Evolutionary conservation across 2,797 vertebrate genomes (phyloP), one percentile per base, ranked within the genome.

Genomic region (Tapera naevia): DNA sequence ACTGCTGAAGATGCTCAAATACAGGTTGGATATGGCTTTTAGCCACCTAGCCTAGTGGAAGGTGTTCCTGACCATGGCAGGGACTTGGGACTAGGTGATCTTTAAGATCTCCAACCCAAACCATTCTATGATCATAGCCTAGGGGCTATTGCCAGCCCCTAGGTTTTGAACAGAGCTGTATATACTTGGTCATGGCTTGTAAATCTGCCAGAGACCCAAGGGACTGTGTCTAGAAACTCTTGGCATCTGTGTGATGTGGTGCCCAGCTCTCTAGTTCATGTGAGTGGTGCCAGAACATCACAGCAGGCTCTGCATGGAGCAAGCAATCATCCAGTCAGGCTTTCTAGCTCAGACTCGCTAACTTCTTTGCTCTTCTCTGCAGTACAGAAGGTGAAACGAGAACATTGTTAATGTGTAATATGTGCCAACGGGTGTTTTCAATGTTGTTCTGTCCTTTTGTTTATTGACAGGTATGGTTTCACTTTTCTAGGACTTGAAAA

Each of bases 401-500:
- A 88, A 56, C 79, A 0, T 21, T 86, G 45, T 89, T 67, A 27
- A 45, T 7, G 12, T 61, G 0, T 72, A 11, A 66, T n/a, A 14
- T 14, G 39, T 91, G 71, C 82, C 60, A 72, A 66, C 21, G 83
- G 84, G 80, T 97, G 85, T 95, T 91, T 91, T 96, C 96, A 96
- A 94, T 95, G 90, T 61, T 96, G 50, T 97, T 96, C 94, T 97
- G 96, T 97, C 96, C 95, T 96, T 94, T 98, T 97, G 85, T 98
- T 96, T 94, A 94, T 95, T 97, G 97, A 97, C 97, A 99, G 99
- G 98, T 99, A 99, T 75, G 99, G 99, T 94, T 99, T 99, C 97
- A 99, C 98, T 89, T 99, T 99, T 98, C 98, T 99, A 94, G 99
- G 99, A 91, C 97, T 98, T 73, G 98, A 98, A 96, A 99, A 98